phyloP scores from a whole-genome alignment of 2,888 invertebrate species.

The Pollenia labialis region DNA sequence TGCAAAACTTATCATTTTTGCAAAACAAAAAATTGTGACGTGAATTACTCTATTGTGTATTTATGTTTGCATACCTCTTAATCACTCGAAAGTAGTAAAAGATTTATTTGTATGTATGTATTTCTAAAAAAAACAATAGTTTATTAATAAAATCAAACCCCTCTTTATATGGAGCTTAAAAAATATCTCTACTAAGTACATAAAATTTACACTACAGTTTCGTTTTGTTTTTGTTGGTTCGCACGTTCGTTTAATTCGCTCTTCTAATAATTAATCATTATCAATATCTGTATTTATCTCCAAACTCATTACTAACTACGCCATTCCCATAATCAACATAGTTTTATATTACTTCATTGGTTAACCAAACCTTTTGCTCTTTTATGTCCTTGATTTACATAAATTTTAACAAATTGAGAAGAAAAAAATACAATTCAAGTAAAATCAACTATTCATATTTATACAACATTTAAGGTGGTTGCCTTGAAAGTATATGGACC shows the following conservation, averaged over 20 bases:
- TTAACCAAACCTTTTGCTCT: constrained; percentile 43
- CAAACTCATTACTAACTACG: constrained; percentile 19
- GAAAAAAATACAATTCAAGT: not conserved
- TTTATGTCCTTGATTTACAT: constrained; percentile 29
- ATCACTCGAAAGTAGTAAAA: not conserved
- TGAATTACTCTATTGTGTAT: not conserved
- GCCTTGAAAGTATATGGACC: constrained; percentile 57
- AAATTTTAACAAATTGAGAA: constrained; percentile 42
- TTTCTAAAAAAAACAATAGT: not conserved
- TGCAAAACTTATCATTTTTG: too few species aligned
- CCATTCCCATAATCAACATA: constrained; percentile 32
- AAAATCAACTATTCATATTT: constrained; percentile 6
- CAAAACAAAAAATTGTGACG: too few species aligned
- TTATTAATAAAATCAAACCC: not conserved
- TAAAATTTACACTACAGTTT: not conserved
- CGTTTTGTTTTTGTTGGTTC: not conserved
- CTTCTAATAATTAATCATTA: constrained; percentile 9
- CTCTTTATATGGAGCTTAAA: not conserved
- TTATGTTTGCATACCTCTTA: constrained; percentile 14
- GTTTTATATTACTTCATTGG: constrained; percentile 28
- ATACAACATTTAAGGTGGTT: constrained; percentile 48
- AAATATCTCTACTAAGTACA: constrained; percentile 4
- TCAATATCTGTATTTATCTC: constrained; percentile 1
- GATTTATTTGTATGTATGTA: not conserved
- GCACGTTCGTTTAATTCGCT: not conserved